Evolutionary conservation across 2,888 invertebrate genomes (phyloP).

Genomic region (Pelosia muscerda): DNA sequence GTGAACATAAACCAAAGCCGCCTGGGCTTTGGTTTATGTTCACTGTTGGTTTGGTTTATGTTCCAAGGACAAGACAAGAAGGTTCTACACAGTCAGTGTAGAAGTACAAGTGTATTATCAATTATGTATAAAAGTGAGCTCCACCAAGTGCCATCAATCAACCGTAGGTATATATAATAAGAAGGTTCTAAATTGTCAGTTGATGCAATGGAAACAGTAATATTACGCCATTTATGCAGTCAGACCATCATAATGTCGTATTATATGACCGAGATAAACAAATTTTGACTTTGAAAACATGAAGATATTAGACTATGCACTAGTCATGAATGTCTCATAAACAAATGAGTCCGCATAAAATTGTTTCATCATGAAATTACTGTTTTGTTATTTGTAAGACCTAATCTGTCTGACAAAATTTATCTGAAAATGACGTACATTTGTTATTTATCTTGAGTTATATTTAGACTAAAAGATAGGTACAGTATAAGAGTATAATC

Average conservation of each 20-base stretch:
- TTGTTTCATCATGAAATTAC: not conserved
- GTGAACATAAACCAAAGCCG: too few relatives aligned
- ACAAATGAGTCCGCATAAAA: not conserved
- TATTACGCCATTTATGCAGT: not conserved
- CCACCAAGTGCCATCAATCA: too few relatives aligned
- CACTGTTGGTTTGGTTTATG: too few relatives aligned
- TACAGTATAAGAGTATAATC: not conserved
- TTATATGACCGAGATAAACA: not conserved
- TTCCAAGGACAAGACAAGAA: too few relatives aligned
- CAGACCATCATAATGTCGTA: not conserved
- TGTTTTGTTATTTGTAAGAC: not conserved
- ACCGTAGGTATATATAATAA: too few relatives aligned
- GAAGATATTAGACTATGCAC: slow-evolving; percentile 3
- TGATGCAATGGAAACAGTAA: not conserved
- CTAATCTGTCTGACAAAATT: slow-evolving; percentile 4
- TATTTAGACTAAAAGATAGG: not conserved
- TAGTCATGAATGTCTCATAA: not conserved
- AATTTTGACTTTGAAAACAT: not conserved
- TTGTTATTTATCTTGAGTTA: not conserved
- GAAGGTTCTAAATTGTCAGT: not conserved
- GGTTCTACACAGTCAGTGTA: too few relatives aligned
- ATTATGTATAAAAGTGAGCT: too few relatives aligned
- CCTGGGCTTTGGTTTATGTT: too few relatives aligned
- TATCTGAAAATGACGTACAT: slow-evolving; percentile 1
- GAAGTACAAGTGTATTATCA: too few relatives aligned